Base-by-base conservation (phyloP, 1,140 invertebrate species). In the Reticulitermes speratus region DNA sequence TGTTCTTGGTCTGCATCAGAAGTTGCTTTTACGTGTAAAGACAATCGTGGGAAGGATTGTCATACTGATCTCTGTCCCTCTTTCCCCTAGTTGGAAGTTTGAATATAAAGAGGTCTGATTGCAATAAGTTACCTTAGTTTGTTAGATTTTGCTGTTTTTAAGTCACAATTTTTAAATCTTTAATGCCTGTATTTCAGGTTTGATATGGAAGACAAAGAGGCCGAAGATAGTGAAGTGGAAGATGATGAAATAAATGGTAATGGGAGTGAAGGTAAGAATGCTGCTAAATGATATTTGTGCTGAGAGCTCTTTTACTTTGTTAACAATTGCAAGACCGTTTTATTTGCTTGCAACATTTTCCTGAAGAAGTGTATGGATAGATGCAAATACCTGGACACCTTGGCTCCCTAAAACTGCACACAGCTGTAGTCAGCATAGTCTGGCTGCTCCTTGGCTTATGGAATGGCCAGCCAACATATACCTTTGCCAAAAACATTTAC, bases 181-280 rank as follows among this genome's bases (percentile, higher is more conserved):
- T 38, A 44, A 32, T 84, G 11, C 14, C 44, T 44, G 84, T 82
- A 30, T 83, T 69, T 45, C 32, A 82, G 32, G 83, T 86, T 87
- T 88, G 87, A 84, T 84, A 83, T 87, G 82, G 88, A 88, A 86
- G 87, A 88, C 44, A 88, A 88, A 85, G 86, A 87, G 83, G 88
- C 86, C 83, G 87, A 89, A 83, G 89, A 86, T 30, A 87, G 83
- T 86, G 90, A 91, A 87, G 90, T 86, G 69, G 89, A 89, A 86
- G 95, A 95, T 86, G 95, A 96, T 88, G 95, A 94, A 65, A 94
- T 94, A 75, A 94, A 95, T 87, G 93, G 93, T 88, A 94, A 94
- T 89, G 92, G 93, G 90, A 90, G 87, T 65, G 86, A 84, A 87
- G 87, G 86, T 87, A 86, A 82, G 65, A 52, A 45, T 38, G 25